These are phyloP conservation scores for Drosophila imparisetae DNA, from an alignment of 2,888 invertebrate species.

Conservation along the genomic window DNA sequence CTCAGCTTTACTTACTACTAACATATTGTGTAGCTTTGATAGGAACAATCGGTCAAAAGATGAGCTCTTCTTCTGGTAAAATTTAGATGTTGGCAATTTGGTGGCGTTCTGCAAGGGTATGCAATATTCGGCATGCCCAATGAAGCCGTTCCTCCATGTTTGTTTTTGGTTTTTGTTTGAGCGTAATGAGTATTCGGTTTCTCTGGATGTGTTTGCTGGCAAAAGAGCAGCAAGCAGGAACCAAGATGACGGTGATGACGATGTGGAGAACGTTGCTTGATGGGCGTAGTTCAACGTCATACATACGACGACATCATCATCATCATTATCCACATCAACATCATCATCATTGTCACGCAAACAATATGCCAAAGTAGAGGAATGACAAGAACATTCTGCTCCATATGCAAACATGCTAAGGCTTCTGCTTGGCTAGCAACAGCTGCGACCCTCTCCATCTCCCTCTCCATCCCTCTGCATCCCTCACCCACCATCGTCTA, in stretches of 20 bases:
- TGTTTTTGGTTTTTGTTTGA: slow-evolving; percentile 21
- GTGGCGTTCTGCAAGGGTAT: background rate
- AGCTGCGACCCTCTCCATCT: background rate
- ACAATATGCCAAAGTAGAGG: slow-evolving; percentile 40
- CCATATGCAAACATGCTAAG: slow-evolving; percentile 53
- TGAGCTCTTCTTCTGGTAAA: too few species aligned
- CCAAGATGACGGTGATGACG: slow-evolving; percentile 22
- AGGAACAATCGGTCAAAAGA: background rate
- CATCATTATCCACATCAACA: slow-evolving; percentile 10
- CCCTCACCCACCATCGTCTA: background rate
- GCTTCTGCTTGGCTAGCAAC: slow-evolving; percentile 20
- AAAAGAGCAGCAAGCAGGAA: slow-evolving; percentile 35
- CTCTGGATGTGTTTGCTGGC: slow-evolving; percentile 23
- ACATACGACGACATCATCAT: background rate
- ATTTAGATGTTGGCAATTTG: background rate
- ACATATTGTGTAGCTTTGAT: background rate
- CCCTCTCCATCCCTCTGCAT: background rate
- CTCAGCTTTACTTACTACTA: background rate
- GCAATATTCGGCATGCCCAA: background rate
- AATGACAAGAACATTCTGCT: slow-evolving; percentile 58
- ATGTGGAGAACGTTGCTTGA: slow-evolving; percentile 27
- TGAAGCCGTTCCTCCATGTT: background rate
- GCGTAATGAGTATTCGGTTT: slow-evolving; percentile 63
- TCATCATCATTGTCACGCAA: slow-evolving; percentile 24
- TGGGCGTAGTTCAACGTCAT: slow-evolving; percentile 22